Evolutionary conservation across 2,888 invertebrate species (phyloP).

Genomic region (Hedya salicella): DNA sequence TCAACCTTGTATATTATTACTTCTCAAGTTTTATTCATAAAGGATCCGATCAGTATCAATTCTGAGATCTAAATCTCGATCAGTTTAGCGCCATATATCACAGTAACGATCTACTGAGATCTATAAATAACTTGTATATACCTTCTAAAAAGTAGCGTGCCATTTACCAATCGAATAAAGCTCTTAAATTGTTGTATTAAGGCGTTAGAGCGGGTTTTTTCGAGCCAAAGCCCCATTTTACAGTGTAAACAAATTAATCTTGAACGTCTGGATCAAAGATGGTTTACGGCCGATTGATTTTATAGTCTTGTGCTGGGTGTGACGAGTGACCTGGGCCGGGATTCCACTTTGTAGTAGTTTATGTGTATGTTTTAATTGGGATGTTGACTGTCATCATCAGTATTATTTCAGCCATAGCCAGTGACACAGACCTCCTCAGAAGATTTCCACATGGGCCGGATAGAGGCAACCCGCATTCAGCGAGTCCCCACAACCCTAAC

Average conservation of each 20-base stretch:
- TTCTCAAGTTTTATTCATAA: not conserved
- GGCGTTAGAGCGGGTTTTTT: not conserved
- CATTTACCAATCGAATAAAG: not conserved
- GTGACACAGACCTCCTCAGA: too few relatives aligned
- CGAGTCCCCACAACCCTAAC: too few relatives aligned
- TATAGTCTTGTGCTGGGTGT: slow-evolving; percentile 20
- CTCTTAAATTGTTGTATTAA: not conserved
- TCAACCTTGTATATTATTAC: not conserved
- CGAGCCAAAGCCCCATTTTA: slow-evolving; percentile 49
- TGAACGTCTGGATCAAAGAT: slow-evolving; percentile 54
- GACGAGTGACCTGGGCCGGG: not conserved
- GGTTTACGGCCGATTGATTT: slow-evolving; percentile 42
- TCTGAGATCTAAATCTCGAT: slow-evolving; percentile 20
- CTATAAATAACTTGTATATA: slow-evolving; percentile 35
- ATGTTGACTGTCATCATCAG: too few relatives aligned
- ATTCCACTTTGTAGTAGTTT: too few relatives aligned
- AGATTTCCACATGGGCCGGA: too few relatives aligned
- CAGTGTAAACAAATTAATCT: slow-evolving; percentile 52
- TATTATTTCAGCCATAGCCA: too few relatives aligned
- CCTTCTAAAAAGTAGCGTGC: slow-evolving; percentile 3
- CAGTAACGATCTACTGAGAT: slow-evolving; percentile 10
- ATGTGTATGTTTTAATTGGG: too few relatives aligned
- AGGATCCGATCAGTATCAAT: not conserved
- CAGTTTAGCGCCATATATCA: slow-evolving; percentile 22
- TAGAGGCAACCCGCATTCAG: too few relatives aligned